phyloP scores from a whole-genome alignment of 2,888 invertebrate genomes.

The Frankliniella fusca region DNA sequence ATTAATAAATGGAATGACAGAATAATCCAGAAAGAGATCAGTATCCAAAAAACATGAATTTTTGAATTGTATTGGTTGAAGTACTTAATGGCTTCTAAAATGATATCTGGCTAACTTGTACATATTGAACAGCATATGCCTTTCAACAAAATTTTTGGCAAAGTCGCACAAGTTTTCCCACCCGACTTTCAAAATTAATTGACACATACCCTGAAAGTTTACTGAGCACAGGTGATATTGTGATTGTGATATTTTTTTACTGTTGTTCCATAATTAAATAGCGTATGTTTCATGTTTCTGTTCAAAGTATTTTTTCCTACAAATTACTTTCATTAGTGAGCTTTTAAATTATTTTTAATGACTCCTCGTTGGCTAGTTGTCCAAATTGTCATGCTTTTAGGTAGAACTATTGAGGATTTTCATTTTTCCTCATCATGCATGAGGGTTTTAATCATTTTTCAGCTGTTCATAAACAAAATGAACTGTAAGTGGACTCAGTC shows the following conservation, averaged over 20 bases:
- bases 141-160: background rate
- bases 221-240: background rate
- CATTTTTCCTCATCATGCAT: too few species aligned
- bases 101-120: background rate
- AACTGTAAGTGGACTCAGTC: too few species aligned
- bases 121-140: background rate
- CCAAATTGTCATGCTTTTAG: too few species aligned
- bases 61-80: background rate
- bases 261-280: background rate
- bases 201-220: background rate
- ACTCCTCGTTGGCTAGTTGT: too few species aligned
- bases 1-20: background rate
- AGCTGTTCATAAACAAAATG: too few species aligned
- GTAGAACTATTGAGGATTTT: too few species aligned
- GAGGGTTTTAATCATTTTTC: too few species aligned
- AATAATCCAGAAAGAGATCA: too few species aligned
- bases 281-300: too few species aligned
- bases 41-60: background rate
- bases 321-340: too few species aligned
- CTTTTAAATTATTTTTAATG: too few species aligned
- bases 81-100: background rate
- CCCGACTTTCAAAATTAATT: background rate
- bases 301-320: too few species aligned
- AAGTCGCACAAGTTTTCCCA: background rate
- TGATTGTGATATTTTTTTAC: slow-evolving; percentile 1